phyloP scores from a whole-genome alignment of 2,888 invertebrate genomes.

The Tenodera sinensis region DNA sequence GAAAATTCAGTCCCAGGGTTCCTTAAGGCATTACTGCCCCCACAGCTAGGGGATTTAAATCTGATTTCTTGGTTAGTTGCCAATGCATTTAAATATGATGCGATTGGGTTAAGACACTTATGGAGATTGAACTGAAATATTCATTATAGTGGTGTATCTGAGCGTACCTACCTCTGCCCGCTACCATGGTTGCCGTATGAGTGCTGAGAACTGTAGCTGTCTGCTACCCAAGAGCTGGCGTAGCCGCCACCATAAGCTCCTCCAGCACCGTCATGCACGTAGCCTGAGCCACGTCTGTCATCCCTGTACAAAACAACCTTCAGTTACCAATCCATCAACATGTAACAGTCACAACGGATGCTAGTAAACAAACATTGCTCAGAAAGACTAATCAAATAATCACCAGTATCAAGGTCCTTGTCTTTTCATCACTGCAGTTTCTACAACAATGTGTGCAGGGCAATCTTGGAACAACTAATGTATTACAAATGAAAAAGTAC shows the following conservation, averaged over 20 bases:
- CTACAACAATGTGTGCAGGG: no score
- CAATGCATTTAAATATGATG: no score
- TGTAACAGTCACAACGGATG: neutral
- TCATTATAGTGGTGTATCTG: no score
- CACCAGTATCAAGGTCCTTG: neutral
- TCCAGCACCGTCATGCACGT: conserved; percentile 25
- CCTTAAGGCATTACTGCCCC: no score
- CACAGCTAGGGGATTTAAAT: no score
- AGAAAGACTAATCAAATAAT: conserved; percentile 4
- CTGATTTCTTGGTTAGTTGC: no score
- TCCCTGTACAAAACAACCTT: conserved; percentile 33
- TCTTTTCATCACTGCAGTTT: neutral
- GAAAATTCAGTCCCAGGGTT: no score
- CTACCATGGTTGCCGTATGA: conserved; percentile 25
- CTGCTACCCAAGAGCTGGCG: conserved; percentile 26
- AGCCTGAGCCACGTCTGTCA: conserved; percentile 31
- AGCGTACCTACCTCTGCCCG: conserved; percentile 33
- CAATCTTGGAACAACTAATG: no score
- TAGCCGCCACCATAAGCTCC: conserved; percentile 20
- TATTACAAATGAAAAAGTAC: no score
- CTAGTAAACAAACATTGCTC: neutral
- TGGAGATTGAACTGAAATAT: no score
- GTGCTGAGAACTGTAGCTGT: conserved; percentile 27
- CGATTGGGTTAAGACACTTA: no score
- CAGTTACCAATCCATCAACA: neutral